phyloP scores from a whole-genome alignment of 2,797 vertebrate species.

The Heterohyrax brucei region DNA sequence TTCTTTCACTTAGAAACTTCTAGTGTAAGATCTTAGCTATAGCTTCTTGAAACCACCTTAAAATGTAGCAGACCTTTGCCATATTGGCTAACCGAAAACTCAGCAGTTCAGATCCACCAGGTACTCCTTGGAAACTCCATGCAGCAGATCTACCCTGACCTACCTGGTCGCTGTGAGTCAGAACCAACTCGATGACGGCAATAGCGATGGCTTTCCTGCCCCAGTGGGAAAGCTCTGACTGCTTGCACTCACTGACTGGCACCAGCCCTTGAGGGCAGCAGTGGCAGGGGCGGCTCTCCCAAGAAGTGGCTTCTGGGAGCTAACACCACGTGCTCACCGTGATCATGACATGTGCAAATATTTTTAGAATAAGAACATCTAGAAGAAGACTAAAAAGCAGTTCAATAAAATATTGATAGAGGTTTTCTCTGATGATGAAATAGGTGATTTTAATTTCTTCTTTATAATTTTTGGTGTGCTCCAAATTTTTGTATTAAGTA shows the following conservation, averaged over 20 bases:
- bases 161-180: too few relatives aligned
- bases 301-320: conserved; percentile 18
- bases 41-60: conserved; percentile 29
- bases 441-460: conserved; percentile 48
- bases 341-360: conserved; percentile 22
- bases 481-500: conserved; percentile 36
- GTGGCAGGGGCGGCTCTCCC: background rate
- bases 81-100: too few relatives aligned
- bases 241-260: too few relatives aligned
- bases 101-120: too few relatives aligned
- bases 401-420: conserved; percentile 58
- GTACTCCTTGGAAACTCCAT: too few relatives aligned
- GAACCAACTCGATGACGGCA: too few relatives aligned
- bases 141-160: too few relatives aligned
- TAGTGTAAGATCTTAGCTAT: conserved; percentile 26
- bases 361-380: conserved; percentile 34
- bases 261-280: background rate
- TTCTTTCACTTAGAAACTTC: conserved; percentile 53
- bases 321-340: background rate
- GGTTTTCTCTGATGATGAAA: conserved; percentile 59
- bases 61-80: background rate
- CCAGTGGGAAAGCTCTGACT: conserved; percentile 24
- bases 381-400: conserved; percentile 65
- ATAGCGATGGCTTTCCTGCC: too few relatives aligned
- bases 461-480: conserved; percentile 58